Evolutionary conservation across 2,888 invertebrate species (phyloP), one percentile per base, ranked within the genome.

Genomic region (Ophonus ardosiacus): DNA sequence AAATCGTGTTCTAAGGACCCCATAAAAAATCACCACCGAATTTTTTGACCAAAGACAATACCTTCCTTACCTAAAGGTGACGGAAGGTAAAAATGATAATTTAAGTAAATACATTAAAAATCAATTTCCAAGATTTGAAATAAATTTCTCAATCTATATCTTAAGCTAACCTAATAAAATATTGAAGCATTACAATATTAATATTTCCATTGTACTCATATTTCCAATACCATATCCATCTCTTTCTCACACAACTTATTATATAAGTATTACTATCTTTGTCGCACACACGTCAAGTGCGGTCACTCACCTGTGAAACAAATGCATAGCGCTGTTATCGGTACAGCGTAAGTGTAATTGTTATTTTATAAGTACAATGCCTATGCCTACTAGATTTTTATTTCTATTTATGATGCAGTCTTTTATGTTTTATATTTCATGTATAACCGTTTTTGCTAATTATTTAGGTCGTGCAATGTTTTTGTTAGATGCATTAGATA

Each of bases 281-380:
- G 61, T 61, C 6, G 7, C 18, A 18, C 61, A 24, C 21, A 61
- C 21, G 10, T 61, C 7, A 61, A 7, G 61, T 24, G 61, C 61
- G 61, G 61, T 61, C 61, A 61, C 24, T 61, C 61, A 61, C 61
- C 61, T 61, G 61, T 61, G 8, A 61, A 61, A 18, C 61, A 61
- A 61, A 24, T 61, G 61, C 61, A 17, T 18, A 18, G 17, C 21
- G 61, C 10, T 61, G 4, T 61, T 61, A 61, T 61, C 61, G 61
- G 7, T 21, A 2, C 61, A 61, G 18, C 7, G 17, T 61, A 61
- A 61, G 18, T 18, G 17, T 61, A 61, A 61, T 61, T 61, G 61
- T 61, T 61, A 61, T 61, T 61, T 61, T 61, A 61, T 18, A 18
- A 61, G 61, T 61, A 61, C 61, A 61, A 61, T 61, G 61, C 8